Evolutionary conservation across 2,888 invertebrate genomes (phyloP), one percentile per base, ranked within the genome.

Genomic region (Steinernema scapterisci): DNA sequence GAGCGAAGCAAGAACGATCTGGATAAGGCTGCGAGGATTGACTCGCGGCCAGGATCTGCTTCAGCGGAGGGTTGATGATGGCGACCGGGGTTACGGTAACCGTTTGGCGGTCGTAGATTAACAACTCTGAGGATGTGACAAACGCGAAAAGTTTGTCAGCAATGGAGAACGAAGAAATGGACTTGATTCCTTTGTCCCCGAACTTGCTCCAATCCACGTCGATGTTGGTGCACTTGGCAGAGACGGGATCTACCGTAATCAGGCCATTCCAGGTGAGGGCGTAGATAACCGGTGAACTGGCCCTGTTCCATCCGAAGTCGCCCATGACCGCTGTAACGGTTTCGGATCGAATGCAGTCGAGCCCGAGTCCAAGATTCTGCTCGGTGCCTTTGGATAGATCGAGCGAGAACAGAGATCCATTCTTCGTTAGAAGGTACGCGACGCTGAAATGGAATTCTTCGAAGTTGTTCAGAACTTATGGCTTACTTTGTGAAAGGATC

Each of bases 21-120:
- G 86, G 86, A 75, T 85, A 86, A 1, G 86, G 86, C 73, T 86
- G 86, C 48, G 85, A 84, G 44, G 85, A 85, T 72, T 87, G 86
- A 19, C 84, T 84, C 13, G 82, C 85, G n/a, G 86, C 86, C n/a
- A 86, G 73, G 21, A 86, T 81, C 71, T 86, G 85, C 70, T 82
- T 75, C 38, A 86, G 70, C 6, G 86, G 86, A 11, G 85, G 84
- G 76, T 86, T 86, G 5, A 77, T 75, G 19, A 86, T 84, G 0
- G 85, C 78, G 3, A 86, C 81, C 0, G 82, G 83, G 11, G 80
- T 78, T n/a, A 84, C 75, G 11, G 76, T 51, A 48, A 71, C 78
- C 3, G 81, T 74, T 19, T 77, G 77, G 0, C 80, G 76, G 44
- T 84, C 85, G 74, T 86, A 85, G 51, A 86, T 82, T 3, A 85